Percentiles rank a stretch among this genome's conserved stretches.
These are phyloP conservation scores for Ganaspis sp. DNA, from an alignment of 1,140 invertebrate species.

Conservation along the genomic window DNA sequence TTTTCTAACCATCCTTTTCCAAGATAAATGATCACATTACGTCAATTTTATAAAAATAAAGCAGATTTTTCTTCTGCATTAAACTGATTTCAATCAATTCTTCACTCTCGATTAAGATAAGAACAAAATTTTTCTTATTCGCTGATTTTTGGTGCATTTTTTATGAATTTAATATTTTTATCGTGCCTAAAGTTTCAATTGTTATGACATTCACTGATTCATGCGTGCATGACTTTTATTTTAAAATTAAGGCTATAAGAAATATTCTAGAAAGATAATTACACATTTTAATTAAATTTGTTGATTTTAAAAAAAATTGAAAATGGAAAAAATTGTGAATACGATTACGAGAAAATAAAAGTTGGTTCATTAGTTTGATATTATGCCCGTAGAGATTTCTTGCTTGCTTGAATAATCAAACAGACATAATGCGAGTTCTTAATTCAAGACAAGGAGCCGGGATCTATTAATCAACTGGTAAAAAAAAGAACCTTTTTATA, in stretches of 20 bases:
- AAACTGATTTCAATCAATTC: neutral
- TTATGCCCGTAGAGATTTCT: neutral
- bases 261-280: too few relatives aligned
- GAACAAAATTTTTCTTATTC: too few relatives aligned
- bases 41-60: neutral
- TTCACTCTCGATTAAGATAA: neutral
- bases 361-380: constrained; percentile 4
- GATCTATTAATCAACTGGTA: constrained; percentile 17
- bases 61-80: neutral
- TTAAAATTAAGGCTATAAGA: too few relatives aligned
- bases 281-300: neutral
- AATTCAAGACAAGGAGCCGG: constrained; percentile 26
- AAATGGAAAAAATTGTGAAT: neutral
- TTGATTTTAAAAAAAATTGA: neutral
- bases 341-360: neutral
- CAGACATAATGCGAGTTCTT: constrained; percentile 26
- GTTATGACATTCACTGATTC: too few relatives aligned
- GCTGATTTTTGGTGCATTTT: too few relatives aligned
- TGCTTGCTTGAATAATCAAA: constrained; percentile 23
- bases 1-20: neutral
- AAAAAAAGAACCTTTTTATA: constrained; percentile 18
- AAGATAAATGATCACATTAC: constrained; percentile 10
- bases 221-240: too few relatives aligned
- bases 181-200: too few relatives aligned
- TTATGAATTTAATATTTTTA: too few relatives aligned